Base-by-base conservation (phyloP, 2,888 invertebrate species). In the Caenorhabditis sulstoni region DNA sequence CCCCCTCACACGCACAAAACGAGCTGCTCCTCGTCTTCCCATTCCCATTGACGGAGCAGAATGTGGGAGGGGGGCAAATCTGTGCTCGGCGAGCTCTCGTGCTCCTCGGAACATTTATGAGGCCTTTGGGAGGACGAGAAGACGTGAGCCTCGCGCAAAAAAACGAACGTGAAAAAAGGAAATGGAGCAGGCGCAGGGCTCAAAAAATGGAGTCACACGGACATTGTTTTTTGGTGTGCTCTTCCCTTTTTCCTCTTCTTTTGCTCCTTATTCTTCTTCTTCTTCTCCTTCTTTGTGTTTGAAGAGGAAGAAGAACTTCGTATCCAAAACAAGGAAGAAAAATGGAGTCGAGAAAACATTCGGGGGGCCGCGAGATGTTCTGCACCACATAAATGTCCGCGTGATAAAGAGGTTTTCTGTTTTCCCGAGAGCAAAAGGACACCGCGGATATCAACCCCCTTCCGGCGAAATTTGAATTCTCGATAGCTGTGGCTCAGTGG, bases 121-220 rank as follows among this genome's bases (percentile, higher is more conserved):
- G 68, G 22, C 67, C 67, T 41, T 18, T 22, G 67, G 67, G 67
- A 68, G 41, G 37, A 50, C 20, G 53, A 18, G 20, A 44, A 16
- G n/a, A n/a, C n/a, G n/a, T n/a, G n/a, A n/a, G n/a, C n/a, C n/a
- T n/a, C 29, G 29, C 29, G 37, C 23, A 53, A 35, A 39, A 55
- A 18, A 47, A 20, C 11, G 14, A 29, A 29, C 29, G 29, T 29
- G 29, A 18, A 14, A n/a, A 18, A 49, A 18, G 16, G n/a, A n/a
- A n/a, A n/a, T n/a, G 29, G 18, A 7, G 8, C 37, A 35, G 39
- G 57, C 47, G 49, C 41, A 44, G 45, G 52, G 59, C 52, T 41
- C 68, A 70, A 61, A 70, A 70, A 70, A 61, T 59, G 57, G 59
- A 68, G 68, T 68, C 68, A 68, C 52, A 57, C 59, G 41, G 16